A percentile compares a stretch with the other conserved stretches of the same genome.
Conservation (phyloP, 2,797 vertebrate species). For the Silurus aristotelis region DNA sequence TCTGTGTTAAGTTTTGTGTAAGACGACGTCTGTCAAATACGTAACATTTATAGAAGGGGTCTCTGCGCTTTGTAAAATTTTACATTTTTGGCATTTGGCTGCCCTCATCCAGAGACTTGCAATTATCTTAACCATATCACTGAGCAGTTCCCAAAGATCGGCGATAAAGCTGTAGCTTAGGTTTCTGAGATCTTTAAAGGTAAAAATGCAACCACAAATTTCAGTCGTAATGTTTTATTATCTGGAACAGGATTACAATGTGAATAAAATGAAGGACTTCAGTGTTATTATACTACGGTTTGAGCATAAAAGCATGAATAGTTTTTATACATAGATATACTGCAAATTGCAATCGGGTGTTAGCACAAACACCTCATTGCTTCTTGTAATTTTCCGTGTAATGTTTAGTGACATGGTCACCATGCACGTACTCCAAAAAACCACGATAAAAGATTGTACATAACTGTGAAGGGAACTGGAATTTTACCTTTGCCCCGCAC, state of each 20-base stretch:
- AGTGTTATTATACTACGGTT: slow-evolving; percentile 62
- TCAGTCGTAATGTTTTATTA: slow-evolving; percentile 41
- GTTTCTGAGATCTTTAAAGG: not conserved
- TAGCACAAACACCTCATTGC: not conserved
- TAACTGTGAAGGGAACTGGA: slow-evolving; percentile 1
- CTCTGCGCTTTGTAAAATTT: no score
- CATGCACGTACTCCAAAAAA: not conserved
- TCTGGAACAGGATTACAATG: slow-evolving; percentile 24
- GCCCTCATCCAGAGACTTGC: no score
- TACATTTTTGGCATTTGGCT: no score
- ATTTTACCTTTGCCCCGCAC: not conserved
- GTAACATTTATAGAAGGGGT: no score
- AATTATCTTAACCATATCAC: no score
- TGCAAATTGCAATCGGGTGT: not conserved
- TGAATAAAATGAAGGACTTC: slow-evolving; percentile 56
- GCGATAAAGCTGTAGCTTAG: not conserved
- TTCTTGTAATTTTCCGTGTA: not conserved
- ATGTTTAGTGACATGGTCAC: not conserved
- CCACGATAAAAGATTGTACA: slow-evolving; percentile 1
- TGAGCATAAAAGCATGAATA: slow-evolving; percentile 67
- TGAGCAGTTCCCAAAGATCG: no score
- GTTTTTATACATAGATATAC: slow-evolving; percentile 37
- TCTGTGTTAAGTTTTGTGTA: no score
- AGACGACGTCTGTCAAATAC: no score
- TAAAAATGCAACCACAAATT: not conserved